Percentiles rank a stretch among this genome's conserved stretches.
phyloP scores from a whole-genome alignment of 2,888 invertebrate genomes.

The Agelastica alni region DNA sequence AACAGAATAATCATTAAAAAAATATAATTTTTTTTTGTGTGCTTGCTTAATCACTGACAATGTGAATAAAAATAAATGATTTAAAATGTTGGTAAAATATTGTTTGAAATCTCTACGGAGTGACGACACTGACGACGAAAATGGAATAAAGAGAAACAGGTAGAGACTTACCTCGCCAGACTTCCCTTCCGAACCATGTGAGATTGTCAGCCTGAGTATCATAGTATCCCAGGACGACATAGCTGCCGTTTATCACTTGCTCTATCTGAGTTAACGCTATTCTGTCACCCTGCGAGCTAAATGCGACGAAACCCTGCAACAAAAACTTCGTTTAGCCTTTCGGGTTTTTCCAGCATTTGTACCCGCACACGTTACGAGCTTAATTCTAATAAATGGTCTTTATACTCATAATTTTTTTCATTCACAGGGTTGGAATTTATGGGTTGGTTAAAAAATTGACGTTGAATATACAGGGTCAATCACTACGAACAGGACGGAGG shows the following conservation, averaged over 20 bases:
- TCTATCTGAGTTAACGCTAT: conserved; percentile 98
- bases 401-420: neutral
- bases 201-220: conserved; percentile 95
- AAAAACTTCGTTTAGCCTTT: conserved; percentile 24
- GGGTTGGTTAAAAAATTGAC: neutral
- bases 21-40: too few relatives aligned
- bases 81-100: too few relatives aligned
- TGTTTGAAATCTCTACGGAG: too few relatives aligned
- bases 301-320: conserved; percentile 91
- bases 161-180: conserved; percentile 79
- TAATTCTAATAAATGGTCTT: conserved; percentile 10
- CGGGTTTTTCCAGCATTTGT: conserved; percentile 18
- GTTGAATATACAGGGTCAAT: too few relatives aligned
- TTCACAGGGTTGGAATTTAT: neutral
- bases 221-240: conserved; percentile 92
- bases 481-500: too few relatives aligned
- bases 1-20: too few relatives aligned
- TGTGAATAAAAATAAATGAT: too few relatives aligned
- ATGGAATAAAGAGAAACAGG: neutral
- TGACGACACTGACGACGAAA: too few relatives aligned
- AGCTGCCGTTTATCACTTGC: conserved; percentile 93
- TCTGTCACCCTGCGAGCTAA: conserved; percentile 97
- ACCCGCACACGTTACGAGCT: conserved; percentile 2
- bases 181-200: conserved; percentile 89
- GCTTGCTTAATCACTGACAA: too few relatives aligned